Conservation (phyloP, 2,797 vertebrate genomes). For the Manis javanica region DNA sequence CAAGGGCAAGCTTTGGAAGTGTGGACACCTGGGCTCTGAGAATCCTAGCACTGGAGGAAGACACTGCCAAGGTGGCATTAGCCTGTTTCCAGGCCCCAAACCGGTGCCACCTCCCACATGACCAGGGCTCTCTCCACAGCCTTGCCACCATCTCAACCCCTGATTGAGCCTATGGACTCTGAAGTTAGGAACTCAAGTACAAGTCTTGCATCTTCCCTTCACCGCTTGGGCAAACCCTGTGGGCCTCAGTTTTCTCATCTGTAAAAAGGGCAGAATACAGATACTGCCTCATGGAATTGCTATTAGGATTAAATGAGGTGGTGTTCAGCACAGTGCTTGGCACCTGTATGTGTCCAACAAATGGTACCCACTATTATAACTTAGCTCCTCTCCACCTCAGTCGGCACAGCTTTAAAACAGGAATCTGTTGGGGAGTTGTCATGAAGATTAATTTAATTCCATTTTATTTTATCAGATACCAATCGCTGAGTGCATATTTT, state of each 20-base stretch:
- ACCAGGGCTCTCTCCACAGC: neutral
- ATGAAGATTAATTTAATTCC: neutral
- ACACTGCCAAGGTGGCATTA: neutral
- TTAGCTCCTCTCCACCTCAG: neutral
- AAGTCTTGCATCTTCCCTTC: neutral
- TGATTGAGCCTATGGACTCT: neutral
- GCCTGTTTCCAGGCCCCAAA: neutral
- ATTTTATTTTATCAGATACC: neutral
- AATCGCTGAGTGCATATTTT: neutral
- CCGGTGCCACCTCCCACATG: accelerated
- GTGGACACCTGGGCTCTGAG: accelerated
- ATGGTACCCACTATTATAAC: neutral
- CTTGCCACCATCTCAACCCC: neutral
- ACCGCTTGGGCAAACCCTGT: neutral
- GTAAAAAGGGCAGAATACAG: neutral
- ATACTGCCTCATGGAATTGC: accelerated
- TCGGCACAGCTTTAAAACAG: neutral
- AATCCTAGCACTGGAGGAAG: neutral
- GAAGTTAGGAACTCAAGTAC: accelerated
- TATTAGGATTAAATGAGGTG: neutral
- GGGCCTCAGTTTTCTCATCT: neutral
- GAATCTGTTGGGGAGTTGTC: neutral
- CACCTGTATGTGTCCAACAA: accelerated
- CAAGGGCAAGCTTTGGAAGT: neutral
- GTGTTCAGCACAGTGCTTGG: neutral